Evolutionary conservation across 2,113 vertebrate genomes (phyloP).

Genomic region (Ancistrus triradiatus): DNA sequence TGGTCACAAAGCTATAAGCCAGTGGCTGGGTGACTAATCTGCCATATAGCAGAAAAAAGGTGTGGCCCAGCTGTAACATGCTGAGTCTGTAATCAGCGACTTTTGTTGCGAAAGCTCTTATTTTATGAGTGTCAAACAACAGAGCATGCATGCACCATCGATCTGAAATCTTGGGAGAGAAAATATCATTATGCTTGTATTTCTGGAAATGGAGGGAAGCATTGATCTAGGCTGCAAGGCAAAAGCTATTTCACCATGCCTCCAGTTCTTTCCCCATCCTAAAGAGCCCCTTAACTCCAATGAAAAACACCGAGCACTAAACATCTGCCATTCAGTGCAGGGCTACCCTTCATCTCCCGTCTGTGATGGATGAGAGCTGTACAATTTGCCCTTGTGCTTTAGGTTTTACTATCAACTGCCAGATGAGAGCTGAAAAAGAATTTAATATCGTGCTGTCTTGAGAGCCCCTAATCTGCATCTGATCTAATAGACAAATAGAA

Average conservation of each 20-base stretch:
- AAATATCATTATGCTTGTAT: slow-evolving; percentile 37
- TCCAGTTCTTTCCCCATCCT: slow-evolving; percentile 11
- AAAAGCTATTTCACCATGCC: slow-evolving; percentile 3
- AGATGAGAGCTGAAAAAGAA: slow-evolving; percentile 9
- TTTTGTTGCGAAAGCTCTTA: slow-evolving; percentile 28
- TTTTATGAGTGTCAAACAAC: slow-evolving; percentile 4
- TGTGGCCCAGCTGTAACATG: slow-evolving; percentile 13
- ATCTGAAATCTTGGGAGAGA: slow-evolving; percentile 28
- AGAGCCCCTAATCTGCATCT: slow-evolving; percentile 15
- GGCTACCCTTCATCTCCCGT: not conserved
- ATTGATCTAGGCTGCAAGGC: slow-evolving; percentile 45
- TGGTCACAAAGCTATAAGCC: slow-evolving; percentile 20
- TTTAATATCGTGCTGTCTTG: slow-evolving; percentile 6
- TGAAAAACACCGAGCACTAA: slow-evolving; percentile 24
- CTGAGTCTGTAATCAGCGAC: slow-evolving; percentile 4
- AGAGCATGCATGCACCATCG: not conserved
- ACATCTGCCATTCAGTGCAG: slow-evolving; percentile 10
- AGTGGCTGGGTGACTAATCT: slow-evolving; percentile 49
- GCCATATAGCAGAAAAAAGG: slow-evolving; percentile 30
- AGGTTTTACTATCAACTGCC: slow-evolving; percentile 30
- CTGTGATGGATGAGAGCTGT: slow-evolving; percentile 12
- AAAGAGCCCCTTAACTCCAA: slow-evolving; percentile 25
- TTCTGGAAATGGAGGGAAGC: slow-evolving; percentile 37
- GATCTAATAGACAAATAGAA: too few species aligned
- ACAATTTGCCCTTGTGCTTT: slow-evolving; percentile 16